These are phyloP conservation scores for Diacarnus erythraeanus DNA, from an alignment of 37 sponge, comb jelly and placozoan species.

Conservation along the genomic window DNA sequence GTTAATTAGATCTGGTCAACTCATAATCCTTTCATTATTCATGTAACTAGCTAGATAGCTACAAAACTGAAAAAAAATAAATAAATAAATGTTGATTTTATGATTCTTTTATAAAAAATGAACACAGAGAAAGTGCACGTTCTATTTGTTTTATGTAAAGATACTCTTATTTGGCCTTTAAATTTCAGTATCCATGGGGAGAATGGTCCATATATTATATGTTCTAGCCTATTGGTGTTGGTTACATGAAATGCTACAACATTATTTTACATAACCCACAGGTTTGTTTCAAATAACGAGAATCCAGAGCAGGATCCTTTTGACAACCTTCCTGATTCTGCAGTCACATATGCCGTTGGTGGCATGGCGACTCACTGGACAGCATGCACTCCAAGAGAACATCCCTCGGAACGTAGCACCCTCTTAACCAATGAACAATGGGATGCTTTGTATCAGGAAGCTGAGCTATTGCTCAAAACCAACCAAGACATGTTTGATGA, in stretches of 20 bases:
- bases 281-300: constrained; percentile 24
- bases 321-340: constrained; percentile 38
- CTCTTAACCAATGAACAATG: constrained; percentile 13
- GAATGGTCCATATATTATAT: too few species aligned
- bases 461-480: constrained; percentile 29
- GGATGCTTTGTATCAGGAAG: constrained; percentile 36
- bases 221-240: too few species aligned
- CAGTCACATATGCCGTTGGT: constrained; percentile 51
- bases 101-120: too few species aligned
- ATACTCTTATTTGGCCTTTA: too few species aligned
- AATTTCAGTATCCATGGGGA: too few species aligned
- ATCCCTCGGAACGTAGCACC: constrained; percentile 28
- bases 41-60: too few species aligned
- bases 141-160: too few species aligned
- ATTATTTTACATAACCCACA: background rate
- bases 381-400: constrained; percentile 11
- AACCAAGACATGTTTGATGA: constrained; percentile 36
- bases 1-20: constrained; percentile 2
- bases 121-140: too few species aligned
- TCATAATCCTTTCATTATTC: too few species aligned
- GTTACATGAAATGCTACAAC: too few species aligned
- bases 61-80: too few species aligned
- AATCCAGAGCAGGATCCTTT: constrained; percentile 48
- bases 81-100: too few species aligned
- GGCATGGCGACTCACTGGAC: constrained; percentile 69